Evolutionary conservation across 2,797 vertebrate species (phyloP).

Genomic region (Lacerta agilis): DNA sequence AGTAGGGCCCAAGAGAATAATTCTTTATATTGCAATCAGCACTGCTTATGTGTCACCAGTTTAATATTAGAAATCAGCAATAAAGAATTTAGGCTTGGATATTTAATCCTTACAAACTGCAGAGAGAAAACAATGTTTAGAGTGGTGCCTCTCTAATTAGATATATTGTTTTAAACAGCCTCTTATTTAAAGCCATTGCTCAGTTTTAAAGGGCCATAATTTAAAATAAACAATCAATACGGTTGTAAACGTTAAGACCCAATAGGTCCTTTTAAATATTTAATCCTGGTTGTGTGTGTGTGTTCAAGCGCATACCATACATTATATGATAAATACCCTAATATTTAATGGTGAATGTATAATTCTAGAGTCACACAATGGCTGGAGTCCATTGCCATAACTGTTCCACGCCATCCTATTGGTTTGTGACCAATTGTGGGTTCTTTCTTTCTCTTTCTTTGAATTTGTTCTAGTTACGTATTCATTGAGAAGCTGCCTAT

Average conservation of each 20-base stretch:
- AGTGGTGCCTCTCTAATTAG: conserved; percentile 15
- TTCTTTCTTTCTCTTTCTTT: background rate
- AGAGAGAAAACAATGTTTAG: conserved; percentile 48
- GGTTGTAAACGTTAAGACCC: conserved; percentile 24
- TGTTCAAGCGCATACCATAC: background rate
- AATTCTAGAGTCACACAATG: background rate
- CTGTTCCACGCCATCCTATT: background rate
- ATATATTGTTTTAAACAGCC: conserved; percentile 53
- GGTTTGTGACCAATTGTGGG: background rate
- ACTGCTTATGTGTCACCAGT: conserved; percentile 77
- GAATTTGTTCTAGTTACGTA: background rate
- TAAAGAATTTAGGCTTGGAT: conserved; percentile 75
- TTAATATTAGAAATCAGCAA: conserved; percentile 80
- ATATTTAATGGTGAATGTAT: conserved; percentile 9
- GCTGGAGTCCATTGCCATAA: background rate
- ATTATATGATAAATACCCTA: conserved; percentile 1
- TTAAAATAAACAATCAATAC: conserved; percentile 32
- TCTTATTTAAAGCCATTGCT: conserved; percentile 48
- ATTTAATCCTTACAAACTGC: conserved; percentile 75
- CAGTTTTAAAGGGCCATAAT: conserved; percentile 44
- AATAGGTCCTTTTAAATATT: conserved; percentile 49
- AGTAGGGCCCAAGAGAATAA: conserved; percentile 78
- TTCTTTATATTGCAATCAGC: conserved; percentile 83
- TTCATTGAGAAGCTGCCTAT: conserved; percentile 10
- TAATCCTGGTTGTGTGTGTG: conserved; percentile 35